Conservation (phyloP, 2,888 invertebrate genomes). For the Conomelus anceps region DNA sequence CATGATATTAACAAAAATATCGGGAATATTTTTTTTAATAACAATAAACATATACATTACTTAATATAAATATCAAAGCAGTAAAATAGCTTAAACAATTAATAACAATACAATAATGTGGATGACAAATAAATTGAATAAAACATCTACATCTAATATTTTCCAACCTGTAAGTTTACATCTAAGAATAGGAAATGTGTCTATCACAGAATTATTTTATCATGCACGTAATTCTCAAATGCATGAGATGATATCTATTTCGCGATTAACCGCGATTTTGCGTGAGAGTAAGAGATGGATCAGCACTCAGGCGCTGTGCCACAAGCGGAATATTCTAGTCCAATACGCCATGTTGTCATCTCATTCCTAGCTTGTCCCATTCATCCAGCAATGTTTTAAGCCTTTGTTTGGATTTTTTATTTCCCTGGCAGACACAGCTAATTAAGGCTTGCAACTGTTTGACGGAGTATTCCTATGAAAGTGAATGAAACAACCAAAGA, state of each 20-base stretch:
- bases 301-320: background rate
- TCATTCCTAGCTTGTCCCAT: constrained; percentile 39
- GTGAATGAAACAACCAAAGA: constrained; percentile 27
- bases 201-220: background rate
- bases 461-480: constrained; percentile 70
- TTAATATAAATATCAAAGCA: background rate
- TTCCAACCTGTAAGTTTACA: background rate
- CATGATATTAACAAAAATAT: background rate
- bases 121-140: background rate
- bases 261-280: background rate
- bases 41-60: background rate
- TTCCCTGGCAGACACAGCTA: constrained; percentile 78
- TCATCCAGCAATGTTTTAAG: constrained; percentile 66
- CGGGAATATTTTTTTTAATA: no score
- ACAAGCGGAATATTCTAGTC: background rate
- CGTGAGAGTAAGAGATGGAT: background rate
- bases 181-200: background rate
- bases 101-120: background rate
- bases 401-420: constrained; percentile 77
- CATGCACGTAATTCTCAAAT: background rate
- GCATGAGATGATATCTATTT: background rate
- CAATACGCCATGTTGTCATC: constrained; percentile 26
- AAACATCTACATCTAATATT: background rate
- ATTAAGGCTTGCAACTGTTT: constrained; percentile 82
- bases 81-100: background rate